Base-by-base conservation (phyloP, 1,140 invertebrate species). In the Luehdorfia chinensis region DNA sequence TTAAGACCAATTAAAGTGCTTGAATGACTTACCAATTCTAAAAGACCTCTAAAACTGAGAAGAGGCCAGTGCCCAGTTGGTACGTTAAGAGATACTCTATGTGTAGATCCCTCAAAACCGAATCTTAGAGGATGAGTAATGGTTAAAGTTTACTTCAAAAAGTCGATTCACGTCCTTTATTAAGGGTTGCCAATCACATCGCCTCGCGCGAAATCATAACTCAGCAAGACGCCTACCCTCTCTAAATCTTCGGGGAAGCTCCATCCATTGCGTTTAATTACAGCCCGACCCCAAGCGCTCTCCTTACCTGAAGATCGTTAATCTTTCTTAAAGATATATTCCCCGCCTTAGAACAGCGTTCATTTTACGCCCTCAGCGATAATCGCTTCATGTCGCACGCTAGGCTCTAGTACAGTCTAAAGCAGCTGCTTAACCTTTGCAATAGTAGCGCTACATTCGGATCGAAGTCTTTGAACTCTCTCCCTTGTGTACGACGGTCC, bases 251-350 rank as follows among this genome's bases (percentile, higher is more conserved):
- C 63, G 55, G 76, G 70, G 74, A 78, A 68, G 74, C 67, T 65
- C 67, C 66, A 78, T 79, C 73, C 67, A 79, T 77, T 75, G 74
- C 76, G 75, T 84, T 84, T 84, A 81, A 84, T 84, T 84, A 84
- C 75, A 75, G 59, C 67, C 59, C 71, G 69, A 81, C 75, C 77
- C 79, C 69, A 68, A 62, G 39, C 63, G 50, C 55, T 63, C 66
- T 52, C 51, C 50, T 48, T 76, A 80, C 75, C 77, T 84, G 77
- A 70, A 71, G 73, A 77, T 84, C 77, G 79, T 84, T 81, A 84
- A 84, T 84, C 77, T 84, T 81, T 81, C 79, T 81, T 78, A 78
- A 84, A 81, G 77, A 84, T 78, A 79, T 80, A 84, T 79, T 70
- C 70, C 66, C 61, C 59, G 56, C 55, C 54, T 62, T 49, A 59